Base-by-base conservation (phyloP, 2,888 invertebrate genomes). In the Agriopis leucophaearia region DNA sequence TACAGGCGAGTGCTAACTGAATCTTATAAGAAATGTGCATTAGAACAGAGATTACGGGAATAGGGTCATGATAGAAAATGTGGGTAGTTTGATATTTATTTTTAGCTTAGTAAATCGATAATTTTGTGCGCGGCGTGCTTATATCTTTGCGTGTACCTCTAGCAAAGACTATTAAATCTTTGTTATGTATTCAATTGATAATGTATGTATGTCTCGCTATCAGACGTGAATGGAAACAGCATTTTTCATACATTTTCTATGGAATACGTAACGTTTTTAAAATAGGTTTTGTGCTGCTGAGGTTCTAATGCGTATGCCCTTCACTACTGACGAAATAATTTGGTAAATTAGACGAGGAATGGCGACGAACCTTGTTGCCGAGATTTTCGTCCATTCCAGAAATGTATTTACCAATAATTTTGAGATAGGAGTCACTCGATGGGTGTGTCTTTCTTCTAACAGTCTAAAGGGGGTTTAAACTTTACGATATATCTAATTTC, bases 61-160 rank as follows among this genome's bases (percentile, higher is more conserved):
- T 52, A 38, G 38, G 38, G 52, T 54, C 51, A 10, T 38, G 52
- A 38, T 12, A 9, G 15, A 54, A 38, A 38, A 40, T 48, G 27
- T 48, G 56, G 54, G 45, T 62, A 50, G 40, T 50, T 48, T 64
- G 40, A 64, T 16, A 57, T 57, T 57, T 57, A 35, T n/a, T 38
- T 5, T 55, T 45, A 55, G 18, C 8, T 36, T 36, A 18, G 0
- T n/a, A 9, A 38, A 48, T 51, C 35, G 51, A 13, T 13, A 38
- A 15, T 54, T 38, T 54, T 9, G 9, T 54, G 13, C 15, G 36
- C 27, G 27, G 5, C 27, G 27, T 5, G 27, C 27, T 3, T 27
- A 27, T 27, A 27, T 27, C 27, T 27, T 27, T 5, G 5, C 27
- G 27, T 4, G 27, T 27, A 27, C 27, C 27, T 4, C 27, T 27